Evolutionary conservation across 2,888 invertebrate genomes (phyloP).

Genomic region (Alitta virens): DNA sequence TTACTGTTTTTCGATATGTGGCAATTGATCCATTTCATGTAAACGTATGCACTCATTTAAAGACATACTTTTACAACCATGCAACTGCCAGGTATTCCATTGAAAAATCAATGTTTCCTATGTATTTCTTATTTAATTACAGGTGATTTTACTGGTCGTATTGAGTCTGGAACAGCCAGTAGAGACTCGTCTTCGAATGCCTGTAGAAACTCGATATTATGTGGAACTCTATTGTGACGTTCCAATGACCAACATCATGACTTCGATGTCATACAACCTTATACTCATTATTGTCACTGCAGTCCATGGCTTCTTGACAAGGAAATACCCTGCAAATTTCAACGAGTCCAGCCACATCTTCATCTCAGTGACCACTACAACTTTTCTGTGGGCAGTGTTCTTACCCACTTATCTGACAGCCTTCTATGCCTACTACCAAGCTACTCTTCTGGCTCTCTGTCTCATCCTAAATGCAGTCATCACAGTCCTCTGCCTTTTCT

Average conservation of each 20-base stretch:
- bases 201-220: constrained; percentile 29
- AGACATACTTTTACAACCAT: too few species aligned
- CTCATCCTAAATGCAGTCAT: constrained; percentile 21
- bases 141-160: background rate
- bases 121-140: background rate
- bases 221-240: constrained; percentile 38
- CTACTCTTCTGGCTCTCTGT: constrained; percentile 18
- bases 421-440: constrained; percentile 20
- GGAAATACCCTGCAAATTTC: constrained; percentile 25
- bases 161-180: background rate
- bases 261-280: constrained; percentile 31
- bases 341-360: constrained; percentile 28
- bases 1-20: too few species aligned
- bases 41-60: too few species aligned
- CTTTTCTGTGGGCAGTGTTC: constrained; percentile 25
- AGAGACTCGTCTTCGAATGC: background rate
- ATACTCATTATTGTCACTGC: constrained; percentile 19
- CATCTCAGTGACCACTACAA: constrained; percentile 22
- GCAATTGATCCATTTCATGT: too few species aligned
- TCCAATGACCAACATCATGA: constrained; percentile 31
- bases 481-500: constrained; percentile 19
- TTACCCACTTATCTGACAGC: constrained; percentile 21
- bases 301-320: constrained; percentile 20
- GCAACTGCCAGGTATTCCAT: too few species aligned
- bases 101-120: too few species aligned